Conservation (phyloP, 2,113 vertebrate genomes). For the Desmodus rotundus region DNA sequence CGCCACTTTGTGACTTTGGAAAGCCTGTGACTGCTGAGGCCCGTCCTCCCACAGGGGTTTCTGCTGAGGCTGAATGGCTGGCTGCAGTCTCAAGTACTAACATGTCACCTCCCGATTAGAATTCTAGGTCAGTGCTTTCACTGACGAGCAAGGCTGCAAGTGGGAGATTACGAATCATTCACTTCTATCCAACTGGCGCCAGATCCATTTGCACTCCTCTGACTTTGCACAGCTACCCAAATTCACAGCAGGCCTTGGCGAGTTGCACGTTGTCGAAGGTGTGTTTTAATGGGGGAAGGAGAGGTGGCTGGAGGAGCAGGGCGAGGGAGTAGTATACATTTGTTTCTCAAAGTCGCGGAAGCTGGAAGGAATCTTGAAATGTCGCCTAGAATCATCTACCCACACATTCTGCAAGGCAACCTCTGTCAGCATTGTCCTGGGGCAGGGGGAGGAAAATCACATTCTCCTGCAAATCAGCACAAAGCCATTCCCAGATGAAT, state of each 20-base stretch:
- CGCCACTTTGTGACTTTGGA: background rate
- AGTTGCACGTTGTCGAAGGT: background rate
- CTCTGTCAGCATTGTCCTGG: background rate
- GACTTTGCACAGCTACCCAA: background rate
- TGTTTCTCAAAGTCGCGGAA: conserved; percentile 3
- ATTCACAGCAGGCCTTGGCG: background rate
- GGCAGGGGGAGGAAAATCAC: background rate
- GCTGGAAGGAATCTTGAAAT: background rate
- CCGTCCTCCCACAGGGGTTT: background rate
- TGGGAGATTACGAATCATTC: background rate
- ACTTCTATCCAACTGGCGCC: background rate
- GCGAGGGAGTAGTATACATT: accelerated
- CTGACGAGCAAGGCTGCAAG: background rate
- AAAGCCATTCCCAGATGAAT: background rate
- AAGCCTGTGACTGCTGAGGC: background rate
- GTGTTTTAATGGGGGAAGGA: background rate
- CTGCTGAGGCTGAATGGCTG: background rate
- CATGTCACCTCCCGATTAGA: background rate
- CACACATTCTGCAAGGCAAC: background rate
- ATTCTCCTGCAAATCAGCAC: background rate
- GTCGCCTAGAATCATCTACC: background rate
- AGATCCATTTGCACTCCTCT: background rate
- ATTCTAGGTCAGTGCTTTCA: background rate
- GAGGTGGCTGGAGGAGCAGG: background rate
- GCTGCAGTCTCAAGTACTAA: background rate